These are phyloP conservation scores for Torymus auratus DNA, from an alignment of 2,888 invertebrate genomes.

Conservation along the genomic window DNA sequence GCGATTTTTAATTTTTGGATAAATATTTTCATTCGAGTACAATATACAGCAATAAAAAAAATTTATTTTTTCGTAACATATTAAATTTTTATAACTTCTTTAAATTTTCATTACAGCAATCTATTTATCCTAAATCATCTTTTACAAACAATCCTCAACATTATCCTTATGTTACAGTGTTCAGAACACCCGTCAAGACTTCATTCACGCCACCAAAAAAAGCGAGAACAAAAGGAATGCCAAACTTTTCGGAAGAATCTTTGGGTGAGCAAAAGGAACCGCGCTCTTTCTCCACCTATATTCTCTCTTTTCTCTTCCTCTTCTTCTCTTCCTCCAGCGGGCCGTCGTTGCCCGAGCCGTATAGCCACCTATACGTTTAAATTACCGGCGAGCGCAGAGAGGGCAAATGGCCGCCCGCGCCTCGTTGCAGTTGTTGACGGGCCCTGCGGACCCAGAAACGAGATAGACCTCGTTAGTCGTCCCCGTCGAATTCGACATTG, in stretches of 20 bases:
- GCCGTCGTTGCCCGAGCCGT: slow-evolving; percentile 33
- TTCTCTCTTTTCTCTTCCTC: slow-evolving; percentile 2
- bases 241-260: slow-evolving; percentile 35
- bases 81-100: too few species aligned
- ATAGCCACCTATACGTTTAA: slow-evolving; percentile 55
- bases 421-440: slow-evolving; percentile 47
- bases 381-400: slow-evolving; percentile 37
- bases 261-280: not conserved
- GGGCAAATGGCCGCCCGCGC: slow-evolving; percentile 54
- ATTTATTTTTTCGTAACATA: not conserved
- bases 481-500: slow-evolving; percentile 22
- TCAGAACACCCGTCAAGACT: too few species aligned
- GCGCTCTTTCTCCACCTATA: slow-evolving; percentile 22
- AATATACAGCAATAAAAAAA: not conserved
- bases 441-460: slow-evolving; percentile 46
- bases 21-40: too few species aligned
- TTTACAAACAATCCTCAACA: too few species aligned
- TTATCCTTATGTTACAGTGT: too few species aligned
- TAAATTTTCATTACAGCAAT: too few species aligned
- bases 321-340: slow-evolving; percentile 11
- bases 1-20: too few species aligned
- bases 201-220: not conserved
- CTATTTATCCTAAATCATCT: too few species aligned
- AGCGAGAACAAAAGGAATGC: slow-evolving; percentile 2
- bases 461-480: slow-evolving; percentile 54